Conservation (phyloP, 2,797 vertebrate genomes). For the Agapornis canus region DNA sequence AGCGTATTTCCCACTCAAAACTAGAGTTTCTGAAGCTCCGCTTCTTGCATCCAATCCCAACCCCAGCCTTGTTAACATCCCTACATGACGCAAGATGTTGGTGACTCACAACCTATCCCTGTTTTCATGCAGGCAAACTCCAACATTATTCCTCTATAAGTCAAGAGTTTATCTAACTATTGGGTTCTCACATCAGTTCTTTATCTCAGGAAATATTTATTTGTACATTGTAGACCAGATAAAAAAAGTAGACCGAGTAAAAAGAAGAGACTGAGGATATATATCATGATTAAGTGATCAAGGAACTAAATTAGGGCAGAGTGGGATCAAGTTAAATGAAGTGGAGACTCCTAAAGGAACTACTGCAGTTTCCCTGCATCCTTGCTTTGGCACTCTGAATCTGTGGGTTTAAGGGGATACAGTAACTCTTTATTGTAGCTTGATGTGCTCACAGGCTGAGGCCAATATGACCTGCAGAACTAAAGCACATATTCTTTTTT, state of each 20-base stretch:
- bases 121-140: neutral
- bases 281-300: fast-evolving
- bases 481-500: neutral
- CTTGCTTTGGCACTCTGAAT: neutral
- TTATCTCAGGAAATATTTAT: neutral
- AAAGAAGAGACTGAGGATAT: neutral
- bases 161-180: neutral
- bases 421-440: neutral
- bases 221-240: neutral
- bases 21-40: neutral
- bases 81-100: neutral
- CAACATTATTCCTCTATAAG: neutral
- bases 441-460: neutral
- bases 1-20: neutral
- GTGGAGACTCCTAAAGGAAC: neutral
- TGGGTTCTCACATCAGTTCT: neutral
- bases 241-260: neutral
- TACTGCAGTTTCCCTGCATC: neutral
- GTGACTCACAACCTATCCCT: neutral
- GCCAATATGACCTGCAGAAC: neutral
- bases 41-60: neutral
- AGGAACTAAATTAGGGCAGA: neutral
- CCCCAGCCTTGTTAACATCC: neutral
- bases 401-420: neutral
- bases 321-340: neutral